phyloP scores from a whole-genome alignment of 2,113 vertebrate species.

The Callospermophilus lateralis region DNA sequence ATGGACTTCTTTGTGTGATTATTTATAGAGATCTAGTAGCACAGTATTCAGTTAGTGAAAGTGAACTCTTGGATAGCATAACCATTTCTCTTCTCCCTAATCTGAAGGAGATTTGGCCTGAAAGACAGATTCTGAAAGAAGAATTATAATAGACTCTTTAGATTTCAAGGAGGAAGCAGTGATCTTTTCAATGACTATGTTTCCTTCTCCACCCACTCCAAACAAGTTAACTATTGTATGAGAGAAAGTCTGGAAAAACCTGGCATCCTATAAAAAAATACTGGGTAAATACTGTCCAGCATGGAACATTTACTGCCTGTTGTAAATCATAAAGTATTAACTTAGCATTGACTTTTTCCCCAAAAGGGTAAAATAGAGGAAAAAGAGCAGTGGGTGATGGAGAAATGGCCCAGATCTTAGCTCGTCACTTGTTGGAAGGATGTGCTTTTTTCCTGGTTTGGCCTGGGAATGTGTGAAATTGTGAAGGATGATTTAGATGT shows the following conservation, averaged over 20 bases:
- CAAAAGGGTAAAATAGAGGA: neutral
- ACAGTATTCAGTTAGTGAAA: constrained; percentile 17
- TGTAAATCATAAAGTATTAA: constrained; percentile 24
- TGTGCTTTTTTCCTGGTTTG: constrained; percentile 1
- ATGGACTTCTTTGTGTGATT: neutral
- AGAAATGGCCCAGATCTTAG: neutral
- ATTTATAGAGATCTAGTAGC: neutral
- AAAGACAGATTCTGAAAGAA: constrained; percentile 24
- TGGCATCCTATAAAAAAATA: constrained; percentile 30
- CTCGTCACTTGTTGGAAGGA: neutral
- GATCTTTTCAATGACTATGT: constrained; percentile 65
- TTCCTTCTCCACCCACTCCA: constrained; percentile 61
- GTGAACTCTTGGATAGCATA: neutral
- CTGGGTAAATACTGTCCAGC: constrained; percentile 42
- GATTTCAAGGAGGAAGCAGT: constrained; percentile 53
- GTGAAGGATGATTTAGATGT: neutral
- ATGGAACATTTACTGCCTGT: constrained; percentile 23
- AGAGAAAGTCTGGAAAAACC: constrained; percentile 56
- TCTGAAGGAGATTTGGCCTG: constrained; percentile 36
- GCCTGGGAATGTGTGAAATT: neutral
- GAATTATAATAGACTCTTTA: constrained; percentile 59
- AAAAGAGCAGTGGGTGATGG: neutral
- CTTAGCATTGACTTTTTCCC: constrained; percentile 38
- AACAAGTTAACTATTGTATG: constrained; percentile 72
- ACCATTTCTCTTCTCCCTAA: constrained; percentile 18